Base-by-base conservation (phyloP, 2,113 vertebrate species). In the Poicephalus meyeri region DNA sequence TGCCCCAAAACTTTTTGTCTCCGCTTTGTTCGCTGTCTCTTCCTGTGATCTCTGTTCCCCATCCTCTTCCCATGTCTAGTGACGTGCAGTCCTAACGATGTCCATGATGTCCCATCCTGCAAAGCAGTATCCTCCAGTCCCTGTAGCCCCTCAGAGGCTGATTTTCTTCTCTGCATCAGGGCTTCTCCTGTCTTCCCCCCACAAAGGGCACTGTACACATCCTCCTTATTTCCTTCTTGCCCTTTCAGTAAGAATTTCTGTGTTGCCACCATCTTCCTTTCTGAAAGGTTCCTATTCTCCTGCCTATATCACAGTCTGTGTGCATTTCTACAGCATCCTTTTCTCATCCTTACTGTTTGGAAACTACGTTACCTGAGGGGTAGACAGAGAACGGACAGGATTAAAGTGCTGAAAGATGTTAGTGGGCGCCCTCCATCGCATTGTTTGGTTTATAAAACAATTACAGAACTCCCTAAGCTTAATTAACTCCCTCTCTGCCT, bases 401-500 rank as follows among this genome's bases (percentile, higher is more conserved):
- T 44, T 74, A 14, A 70, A 81, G 31, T 21, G 61, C 60, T 46
- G 37, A 37, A 56, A 85, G 16, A 23, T n/a, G 50, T 23, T 12
- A 29, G 6, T 16, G 33, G 8, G 24, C 41, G 13, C 28, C 21
- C 47, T 76, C 33, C 0, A 0, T 25, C 46, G 21, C 23, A 8
- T 1, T 41, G 42, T 77, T 79, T 65, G 17, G 6, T 15, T 84
- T 70, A 47, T 2, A 23, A 56, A 82, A 69, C 13, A 55, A 12
- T 25, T 42, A 16, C 0, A 47, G n/a, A 60, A n/a, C 26, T 17
- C n/a, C 46, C 19, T 18, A 35, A 83, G 56, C 21, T 10, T n/a
- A 42, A 19, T 25, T 28, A 16, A 1, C 13, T 11, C 17, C 14
- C 10, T 39, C 16, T 0, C 0, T 24, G 14, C 5, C 14, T 61